These are phyloP conservation scores for Sturnira hondurensis DNA, from an alignment of 2,113 vertebrate genomes.

Conservation along the genomic window DNA sequence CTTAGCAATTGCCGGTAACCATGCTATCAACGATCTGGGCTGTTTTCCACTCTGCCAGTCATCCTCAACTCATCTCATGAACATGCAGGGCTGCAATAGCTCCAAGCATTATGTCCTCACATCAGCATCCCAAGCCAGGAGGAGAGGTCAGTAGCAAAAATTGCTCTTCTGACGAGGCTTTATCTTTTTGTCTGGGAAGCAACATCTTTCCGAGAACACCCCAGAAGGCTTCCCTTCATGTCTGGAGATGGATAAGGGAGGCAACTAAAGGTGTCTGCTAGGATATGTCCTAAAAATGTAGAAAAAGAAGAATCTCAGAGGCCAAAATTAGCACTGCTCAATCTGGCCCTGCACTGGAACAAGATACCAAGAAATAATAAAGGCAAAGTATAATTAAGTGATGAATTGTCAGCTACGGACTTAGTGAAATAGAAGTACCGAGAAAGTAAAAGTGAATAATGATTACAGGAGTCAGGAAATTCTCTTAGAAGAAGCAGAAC, in stretches of 20 bases:
- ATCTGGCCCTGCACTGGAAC: not conserved
- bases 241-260: not conserved
- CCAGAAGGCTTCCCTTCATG: not conserved
- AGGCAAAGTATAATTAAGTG: slow-evolving; percentile 6
- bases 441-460: not conserved
- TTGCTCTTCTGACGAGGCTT: not conserved
- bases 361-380: slow-evolving; percentile 8
- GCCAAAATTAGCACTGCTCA: not conserved
- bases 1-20: not conserved
- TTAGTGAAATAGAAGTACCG: not conserved
- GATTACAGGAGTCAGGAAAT: not conserved
- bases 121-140: not conserved
- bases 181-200: not conserved
- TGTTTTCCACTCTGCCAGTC: not conserved
- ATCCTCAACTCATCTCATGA: not conserved
- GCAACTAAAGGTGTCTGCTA: not conserved
- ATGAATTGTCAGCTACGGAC: not conserved
- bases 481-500: not conserved
- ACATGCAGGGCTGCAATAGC: not conserved
- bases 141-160: not conserved
- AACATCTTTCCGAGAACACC: not conserved
- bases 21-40: not conserved
- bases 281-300: not conserved
- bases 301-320: not conserved
- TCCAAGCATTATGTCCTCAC: not conserved